Conservation (phyloP, 2,113 vertebrate species). For the Entomyzon cyanotis region DNA sequence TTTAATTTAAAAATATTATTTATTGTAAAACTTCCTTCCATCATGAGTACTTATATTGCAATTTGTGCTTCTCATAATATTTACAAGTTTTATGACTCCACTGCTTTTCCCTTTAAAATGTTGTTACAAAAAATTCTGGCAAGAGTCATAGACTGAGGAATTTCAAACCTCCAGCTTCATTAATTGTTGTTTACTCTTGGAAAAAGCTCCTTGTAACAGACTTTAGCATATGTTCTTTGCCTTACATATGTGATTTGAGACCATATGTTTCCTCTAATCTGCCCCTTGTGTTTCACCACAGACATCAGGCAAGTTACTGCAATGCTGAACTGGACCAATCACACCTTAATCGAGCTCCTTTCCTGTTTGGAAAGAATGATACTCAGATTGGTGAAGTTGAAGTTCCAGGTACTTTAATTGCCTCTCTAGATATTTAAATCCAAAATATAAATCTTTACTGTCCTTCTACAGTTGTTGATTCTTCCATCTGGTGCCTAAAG, state of each 20-base stretch:
- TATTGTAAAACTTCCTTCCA: neutral
- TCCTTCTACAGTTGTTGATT: neutral
- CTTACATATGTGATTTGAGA: neutral
- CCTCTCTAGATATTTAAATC: neutral
- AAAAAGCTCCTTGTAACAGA: neutral
- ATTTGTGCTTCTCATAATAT: neutral
- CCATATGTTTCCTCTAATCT: neutral
- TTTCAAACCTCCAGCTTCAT: neutral
- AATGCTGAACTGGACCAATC: neutral
- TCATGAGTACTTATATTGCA: neutral
- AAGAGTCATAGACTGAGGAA: neutral
- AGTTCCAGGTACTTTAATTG: neutral
- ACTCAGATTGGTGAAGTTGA: neutral
- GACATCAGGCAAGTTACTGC: neutral
- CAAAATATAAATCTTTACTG: neutral
- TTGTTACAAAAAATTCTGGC: neutral
- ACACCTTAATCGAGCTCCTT: neutral
- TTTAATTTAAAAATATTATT: neutral
- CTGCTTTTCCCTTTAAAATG: neutral
- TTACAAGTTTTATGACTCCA: neutral
- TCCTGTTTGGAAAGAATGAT: neutral
- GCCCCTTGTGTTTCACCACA: neutral
- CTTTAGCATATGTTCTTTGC: neutral
- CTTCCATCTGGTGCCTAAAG: neutral
- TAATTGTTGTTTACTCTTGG: neutral